Evolutionary conservation across 2,113 vertebrate species (phyloP).

Genomic region (Polypterus bichir): DNA sequence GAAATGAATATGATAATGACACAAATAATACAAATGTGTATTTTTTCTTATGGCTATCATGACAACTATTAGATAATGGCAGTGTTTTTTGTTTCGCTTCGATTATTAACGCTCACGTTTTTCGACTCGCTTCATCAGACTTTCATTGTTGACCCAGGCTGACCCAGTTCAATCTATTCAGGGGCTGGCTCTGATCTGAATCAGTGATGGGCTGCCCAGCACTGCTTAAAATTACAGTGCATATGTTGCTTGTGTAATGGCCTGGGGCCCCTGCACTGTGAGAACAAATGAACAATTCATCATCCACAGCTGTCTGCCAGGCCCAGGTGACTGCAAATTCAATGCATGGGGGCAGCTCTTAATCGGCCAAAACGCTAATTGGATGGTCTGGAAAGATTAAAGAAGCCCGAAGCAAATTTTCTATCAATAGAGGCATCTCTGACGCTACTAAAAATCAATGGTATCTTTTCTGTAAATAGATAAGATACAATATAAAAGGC

Average conservation of each 20-base stretch:
- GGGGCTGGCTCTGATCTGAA: constrained; percentile 29
- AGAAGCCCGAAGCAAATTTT: constrained; percentile 43
- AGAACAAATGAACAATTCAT: constrained; percentile 59
- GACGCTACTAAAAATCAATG: constrained; percentile 29
- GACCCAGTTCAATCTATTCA: constrained; percentile 33
- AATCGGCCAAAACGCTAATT: constrained; percentile 51
- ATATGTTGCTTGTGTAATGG: constrained; percentile 50
- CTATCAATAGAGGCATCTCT: constrained; percentile 34
- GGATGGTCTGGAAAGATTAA: constrained; percentile 43
- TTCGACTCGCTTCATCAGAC: neutral
- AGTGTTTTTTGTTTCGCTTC: neutral
- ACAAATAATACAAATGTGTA: too few relatives aligned
- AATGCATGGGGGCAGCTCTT: constrained; percentile 34
- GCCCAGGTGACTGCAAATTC: constrained; percentile 53
- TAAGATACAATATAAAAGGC: constrained; percentile 1
- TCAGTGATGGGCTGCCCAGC: constrained; percentile 20
- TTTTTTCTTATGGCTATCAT: too few relatives aligned
- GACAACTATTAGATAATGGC: too few relatives aligned
- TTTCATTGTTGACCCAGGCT: constrained; percentile 28
- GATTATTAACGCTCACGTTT: too few relatives aligned
- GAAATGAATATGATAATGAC: too few relatives aligned
- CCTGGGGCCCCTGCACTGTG: constrained; percentile 37
- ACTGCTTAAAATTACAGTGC: constrained; percentile 34
- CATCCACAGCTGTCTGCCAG: constrained; percentile 54
- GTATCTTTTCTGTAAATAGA: constrained; percentile 16